phyloP scores from a whole-genome alignment of 2,797 vertebrate genomes.

The Uromys caudimaculatus region DNA sequence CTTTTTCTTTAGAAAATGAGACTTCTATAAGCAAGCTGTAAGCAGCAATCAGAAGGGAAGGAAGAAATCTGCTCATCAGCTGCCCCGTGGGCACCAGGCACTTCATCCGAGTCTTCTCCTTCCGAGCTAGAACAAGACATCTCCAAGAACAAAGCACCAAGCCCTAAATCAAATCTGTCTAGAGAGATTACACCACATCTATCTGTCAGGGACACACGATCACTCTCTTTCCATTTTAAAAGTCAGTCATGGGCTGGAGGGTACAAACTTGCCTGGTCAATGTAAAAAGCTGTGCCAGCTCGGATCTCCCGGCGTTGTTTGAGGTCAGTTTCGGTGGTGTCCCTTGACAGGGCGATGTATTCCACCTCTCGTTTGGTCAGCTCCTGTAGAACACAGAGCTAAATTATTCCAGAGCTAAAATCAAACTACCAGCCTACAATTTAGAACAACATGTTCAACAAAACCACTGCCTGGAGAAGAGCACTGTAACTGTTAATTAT shows the following conservation, averaged over 20 bases:
- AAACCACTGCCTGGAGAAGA: constrained; percentile 38
- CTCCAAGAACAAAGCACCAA: constrained; percentile 44
- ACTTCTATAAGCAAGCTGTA: background rate
- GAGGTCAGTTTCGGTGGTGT: constrained; percentile 97
- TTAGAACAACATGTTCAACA: constrained; percentile 17
- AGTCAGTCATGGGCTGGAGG: background rate
- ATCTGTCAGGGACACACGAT: constrained; percentile 29
- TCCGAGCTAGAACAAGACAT: background rate
- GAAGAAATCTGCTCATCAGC: constrained; percentile 6
- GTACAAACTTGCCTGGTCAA: constrained; percentile 93
- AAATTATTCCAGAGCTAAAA: constrained; percentile 72
- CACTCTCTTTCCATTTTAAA: constrained; percentile 50
- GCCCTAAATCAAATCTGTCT: constrained; percentile 37
- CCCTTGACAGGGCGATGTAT: constrained; percentile 95
- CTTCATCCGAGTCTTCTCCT: constrained; percentile 3
- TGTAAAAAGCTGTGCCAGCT: constrained; percentile 95
- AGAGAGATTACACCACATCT: background rate
- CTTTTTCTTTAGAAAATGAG: constrained; percentile 31
- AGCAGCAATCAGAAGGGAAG: constrained; percentile 40
- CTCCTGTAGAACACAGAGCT: constrained; percentile 88
- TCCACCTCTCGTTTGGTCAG: constrained; percentile 96
- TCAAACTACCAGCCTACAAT: constrained; percentile 47
- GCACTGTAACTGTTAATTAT: constrained; percentile 49
- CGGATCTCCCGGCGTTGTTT: constrained; percentile 98
- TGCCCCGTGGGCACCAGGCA: background rate